A percentile compares a stretch with the other conserved stretches of the same genome.
phyloP scores from a whole-genome alignment of 1,140 invertebrate genomes.

The Drosophila triauraria region DNA sequence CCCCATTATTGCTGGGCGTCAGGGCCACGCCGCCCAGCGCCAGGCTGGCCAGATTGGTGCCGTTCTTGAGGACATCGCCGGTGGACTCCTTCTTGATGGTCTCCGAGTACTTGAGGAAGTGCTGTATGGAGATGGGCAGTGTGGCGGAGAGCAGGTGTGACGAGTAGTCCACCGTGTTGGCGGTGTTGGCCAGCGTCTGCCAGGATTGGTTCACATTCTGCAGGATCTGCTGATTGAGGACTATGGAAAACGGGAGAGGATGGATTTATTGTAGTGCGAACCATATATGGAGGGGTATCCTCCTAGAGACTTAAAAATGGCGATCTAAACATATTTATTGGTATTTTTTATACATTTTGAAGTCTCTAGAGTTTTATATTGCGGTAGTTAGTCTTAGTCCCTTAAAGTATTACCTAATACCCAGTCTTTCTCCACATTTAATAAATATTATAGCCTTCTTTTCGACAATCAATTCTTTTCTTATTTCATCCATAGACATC shows the following conservation, averaged over 20 bases:
- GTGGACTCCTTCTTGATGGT: conserved; percentile 85
- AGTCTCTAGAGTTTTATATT: background rate
- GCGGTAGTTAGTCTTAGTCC: background rate
- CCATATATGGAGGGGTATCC: background rate
- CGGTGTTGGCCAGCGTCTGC: conserved; percentile 84
- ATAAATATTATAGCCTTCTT: background rate
- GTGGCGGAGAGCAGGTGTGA: conserved; percentile 85
- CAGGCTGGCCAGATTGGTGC: conserved; percentile 80
- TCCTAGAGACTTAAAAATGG: background rate
- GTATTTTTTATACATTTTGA: background rate
- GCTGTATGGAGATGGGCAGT: conserved; percentile 85
- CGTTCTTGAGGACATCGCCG: conserved; percentile 82
- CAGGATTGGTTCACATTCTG: conserved; percentile 85
- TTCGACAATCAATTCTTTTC: too few species aligned
- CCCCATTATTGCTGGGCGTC: conserved; percentile 70
- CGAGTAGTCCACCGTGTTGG: conserved; percentile 85
- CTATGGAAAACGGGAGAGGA: conserved; percentile 34
- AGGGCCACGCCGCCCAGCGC: conserved; percentile 78
- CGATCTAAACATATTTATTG: background rate
- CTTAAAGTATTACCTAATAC: background rate
- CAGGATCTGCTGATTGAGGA: conserved; percentile 85
- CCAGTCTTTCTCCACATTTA: background rate
- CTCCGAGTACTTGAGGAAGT: conserved; percentile 85
- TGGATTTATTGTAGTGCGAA: conserved; percentile 1
- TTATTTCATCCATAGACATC: conserved; percentile 6